Evolutionary conservation across 2,797 vertebrate genomes (phyloP).

Genomic region (Falco biarmicus): DNA sequence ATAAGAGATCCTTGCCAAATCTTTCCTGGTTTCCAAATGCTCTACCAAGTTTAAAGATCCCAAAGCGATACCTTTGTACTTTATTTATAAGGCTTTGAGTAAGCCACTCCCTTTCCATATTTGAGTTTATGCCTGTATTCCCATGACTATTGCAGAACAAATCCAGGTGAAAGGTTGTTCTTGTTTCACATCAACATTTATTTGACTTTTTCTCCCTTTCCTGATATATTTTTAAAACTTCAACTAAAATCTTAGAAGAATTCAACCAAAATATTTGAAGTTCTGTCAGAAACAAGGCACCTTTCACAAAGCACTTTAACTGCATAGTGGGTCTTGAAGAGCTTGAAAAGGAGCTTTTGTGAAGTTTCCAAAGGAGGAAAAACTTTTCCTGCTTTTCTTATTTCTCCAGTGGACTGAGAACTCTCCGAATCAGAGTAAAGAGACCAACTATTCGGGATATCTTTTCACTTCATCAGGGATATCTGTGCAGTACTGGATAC

Average conservation of each 20-base stretch:
- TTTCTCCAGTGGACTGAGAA: background rate
- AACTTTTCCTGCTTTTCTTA: background rate
- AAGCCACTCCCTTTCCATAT: constrained; percentile 64
- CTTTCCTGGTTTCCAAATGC: constrained; percentile 37
- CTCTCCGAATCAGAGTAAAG: background rate
- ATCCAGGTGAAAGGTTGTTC: constrained; percentile 62
- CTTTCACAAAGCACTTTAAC: background rate
- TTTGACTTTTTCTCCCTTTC: background rate
- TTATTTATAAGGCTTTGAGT: constrained; percentile 59
- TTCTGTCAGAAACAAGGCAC: background rate
- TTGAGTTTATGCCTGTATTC: constrained; percentile 39
- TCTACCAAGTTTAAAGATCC: constrained; percentile 42
- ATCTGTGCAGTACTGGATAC: constrained; percentile 3
- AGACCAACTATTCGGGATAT: background rate
- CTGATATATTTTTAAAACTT: background rate
- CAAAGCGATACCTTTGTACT: constrained; percentile 31
- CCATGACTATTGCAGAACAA: constrained; percentile 42
- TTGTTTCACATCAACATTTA: background rate
- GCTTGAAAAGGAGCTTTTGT: background rate
- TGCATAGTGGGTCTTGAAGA: background rate
- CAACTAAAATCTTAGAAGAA: background rate
- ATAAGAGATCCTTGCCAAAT: constrained; percentile 33
- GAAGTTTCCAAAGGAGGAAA: background rate
- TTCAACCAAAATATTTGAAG: constrained; percentile 44
- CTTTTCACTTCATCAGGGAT: background rate